Evolutionary conservation across 2,113 vertebrate species (phyloP), one percentile per base, ranked within the genome.

Genomic region (Polyodon spathula): DNA sequence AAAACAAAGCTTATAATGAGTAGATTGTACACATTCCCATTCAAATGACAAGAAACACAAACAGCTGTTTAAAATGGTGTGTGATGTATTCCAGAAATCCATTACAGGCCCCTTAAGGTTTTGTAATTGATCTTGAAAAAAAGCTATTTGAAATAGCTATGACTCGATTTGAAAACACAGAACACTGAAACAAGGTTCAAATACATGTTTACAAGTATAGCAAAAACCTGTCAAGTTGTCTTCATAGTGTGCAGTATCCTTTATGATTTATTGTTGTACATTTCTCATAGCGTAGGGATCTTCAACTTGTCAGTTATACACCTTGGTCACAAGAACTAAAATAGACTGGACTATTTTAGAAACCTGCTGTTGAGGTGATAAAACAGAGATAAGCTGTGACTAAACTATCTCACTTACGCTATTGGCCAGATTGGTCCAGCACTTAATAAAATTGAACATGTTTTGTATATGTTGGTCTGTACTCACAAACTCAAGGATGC

Each of bases 61-160:
- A 40, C 43, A 61, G 15, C 38, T 9, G 39, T 11, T 4, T 54
- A 63, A 56, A 58, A 71, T 27, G 27, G 66, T 56, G 62, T 56
- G 58, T 61, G 51, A 69, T 63, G 79, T 78, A 73, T 69, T 63
- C 27, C 74, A 70, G 12, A 59, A 71, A 79, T 73, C 73, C 78
- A 78, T 81, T 76, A 71, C 70, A 76, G 66, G 73, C 53, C 78
- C 84, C 84, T 75, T 68, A 60, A 82, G 85, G 75, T 76, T 76
- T 76, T 63, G 72, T 83, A 83, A 83, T 86, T 85, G 83, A 86
- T 87, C 84, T 78, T 76, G 77, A 81, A 77, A 81, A 85, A 77
- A 80, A 84, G 84, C 27, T 27, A 79, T 71, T 76, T 78, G 52
- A 15, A 64, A 72, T 68, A 64, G 69, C 58, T 50, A 50, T 61